Base-by-base conservation (phyloP, 2,113 vertebrate genomes). In the Ursus arctos region DNA sequence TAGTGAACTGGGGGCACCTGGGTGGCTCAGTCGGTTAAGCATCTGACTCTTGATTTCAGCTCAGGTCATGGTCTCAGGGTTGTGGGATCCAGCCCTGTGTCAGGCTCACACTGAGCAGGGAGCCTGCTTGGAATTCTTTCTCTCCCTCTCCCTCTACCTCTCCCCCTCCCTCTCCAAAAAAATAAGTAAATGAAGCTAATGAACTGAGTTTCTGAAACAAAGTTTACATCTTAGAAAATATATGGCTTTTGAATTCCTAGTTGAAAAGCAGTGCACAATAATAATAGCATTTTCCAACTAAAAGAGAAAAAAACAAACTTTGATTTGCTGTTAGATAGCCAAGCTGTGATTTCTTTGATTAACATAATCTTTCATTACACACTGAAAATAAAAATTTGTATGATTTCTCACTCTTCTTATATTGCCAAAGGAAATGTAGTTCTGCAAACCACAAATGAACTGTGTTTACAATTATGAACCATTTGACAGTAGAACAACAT, bases 261-360 rank as follows among this genome's bases (percentile, higher is more conserved):
- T 93, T 96, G 76, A 91, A 96, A 96, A 93, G 36, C 53, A 92
- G 51, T 90, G 9, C 7, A 88, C 57, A 86, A 87, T 69, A 96
- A 95, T 67, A 96, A 97, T 88, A 97, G 16, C 63, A 93, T 91
- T 96, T 97, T 94, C 31, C 57, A 79, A 90, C 57, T 49, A 82
- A 97, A 90, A 74, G 49, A 96, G 81, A 95, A 92, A 96, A 96
- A 96, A 96, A 7, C 22, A 80, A 92, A 82, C 87, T 89, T 93
- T 95, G 89, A 98, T 98, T 97, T 95, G 63, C 69, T 96, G 51
- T 92, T 98, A 98, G 83, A 89, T 93, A 97, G 26, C 86, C 82
- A 92, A 95, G 76, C 80, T 98, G 91, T 97, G 97, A 97, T 98
- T 98, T 97, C 90, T 98, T 65, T 96, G 89, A 98, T 98, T 98